Evolutionary conservation across 2,888 invertebrate genomes (phyloP), one percentile per base, ranked within the genome.

Genomic region (Salticus scenicus): DNA sequence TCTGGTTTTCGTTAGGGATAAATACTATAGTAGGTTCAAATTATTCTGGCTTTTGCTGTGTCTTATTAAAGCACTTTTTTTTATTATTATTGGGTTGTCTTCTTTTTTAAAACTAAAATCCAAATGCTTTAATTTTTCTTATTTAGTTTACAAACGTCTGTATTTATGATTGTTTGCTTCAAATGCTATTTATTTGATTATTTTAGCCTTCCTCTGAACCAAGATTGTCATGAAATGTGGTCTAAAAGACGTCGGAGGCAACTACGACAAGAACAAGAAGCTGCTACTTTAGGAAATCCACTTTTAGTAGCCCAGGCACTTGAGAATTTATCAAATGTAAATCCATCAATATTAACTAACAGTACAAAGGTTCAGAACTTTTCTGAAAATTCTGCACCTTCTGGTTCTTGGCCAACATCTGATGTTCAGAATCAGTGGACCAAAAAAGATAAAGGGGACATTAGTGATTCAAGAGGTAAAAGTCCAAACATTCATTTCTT

Each of bases 201-300:
- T 37, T 42, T 51, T 88, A 92, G 92, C 91, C 92, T 99, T 88
- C 98, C 98, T 0, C 96, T 95, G 37, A 97, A 97, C 95, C 98
- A 99, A 92, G 99, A 99, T 92, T 99, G 99, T 91, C 99, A 99
- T 92, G 99, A 99, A 92, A 93, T 99, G 90, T 99, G 99, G 98
- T 97, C 97, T 90, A 99, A 99, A 92, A 96, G 96, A 91, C 94
- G 97, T n/a, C 94, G 97, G 89, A 93, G 94, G 37, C 96, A 96
- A 91, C 93, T 96, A 90, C 93, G 95, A 8, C n/a, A 73, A 66
- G 88, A 89, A 37, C 84, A 88, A 71, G 79, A 87, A 73, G 24
- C 79, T 74, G 75, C 42, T n/a, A 27, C 41, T 24, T n/a, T 31
- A 14, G 37, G 24, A 14, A 86, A 85, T 67, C 86, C 83, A 63